Evolutionary conservation across 2,888 invertebrate genomes (phyloP).

Genomic region (Heliconius charithonia): DNA sequence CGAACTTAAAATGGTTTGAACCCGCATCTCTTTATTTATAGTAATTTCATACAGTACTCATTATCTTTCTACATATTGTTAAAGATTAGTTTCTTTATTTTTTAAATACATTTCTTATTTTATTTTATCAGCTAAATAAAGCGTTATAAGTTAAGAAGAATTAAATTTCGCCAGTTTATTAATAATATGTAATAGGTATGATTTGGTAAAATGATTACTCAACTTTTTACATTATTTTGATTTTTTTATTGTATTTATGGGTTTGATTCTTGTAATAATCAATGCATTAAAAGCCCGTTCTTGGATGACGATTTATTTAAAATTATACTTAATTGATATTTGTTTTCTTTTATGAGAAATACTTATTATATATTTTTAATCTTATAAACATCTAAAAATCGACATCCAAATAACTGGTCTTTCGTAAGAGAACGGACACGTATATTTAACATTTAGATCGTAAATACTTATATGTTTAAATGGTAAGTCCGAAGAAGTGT

Average conservation of each 20-base stretch:
- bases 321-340: neutral
- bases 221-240: neutral
- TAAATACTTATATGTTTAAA: constrained; percentile 22
- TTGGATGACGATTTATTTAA: neutral
- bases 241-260: neutral
- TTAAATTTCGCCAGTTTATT: neutral
- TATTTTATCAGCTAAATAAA: neutral
- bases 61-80: neutral
- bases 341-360: neutral
- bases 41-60: neutral
- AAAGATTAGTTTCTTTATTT: neutral
- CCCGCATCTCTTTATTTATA: neutral
- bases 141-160: neutral
- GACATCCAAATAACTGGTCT: neutral
- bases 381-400: neutral
- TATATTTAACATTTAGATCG: neutral
- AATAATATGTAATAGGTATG: neutral
- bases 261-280: neutral
- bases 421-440: neutral
- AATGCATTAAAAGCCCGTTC: neutral
- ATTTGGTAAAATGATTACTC: neutral
- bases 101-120: neutral
- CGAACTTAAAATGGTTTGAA: neutral
- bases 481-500: neutral
- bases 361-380: neutral